Base-by-base conservation (phyloP, 2,113 vertebrate genomes). In the Elachura formosa region DNA sequence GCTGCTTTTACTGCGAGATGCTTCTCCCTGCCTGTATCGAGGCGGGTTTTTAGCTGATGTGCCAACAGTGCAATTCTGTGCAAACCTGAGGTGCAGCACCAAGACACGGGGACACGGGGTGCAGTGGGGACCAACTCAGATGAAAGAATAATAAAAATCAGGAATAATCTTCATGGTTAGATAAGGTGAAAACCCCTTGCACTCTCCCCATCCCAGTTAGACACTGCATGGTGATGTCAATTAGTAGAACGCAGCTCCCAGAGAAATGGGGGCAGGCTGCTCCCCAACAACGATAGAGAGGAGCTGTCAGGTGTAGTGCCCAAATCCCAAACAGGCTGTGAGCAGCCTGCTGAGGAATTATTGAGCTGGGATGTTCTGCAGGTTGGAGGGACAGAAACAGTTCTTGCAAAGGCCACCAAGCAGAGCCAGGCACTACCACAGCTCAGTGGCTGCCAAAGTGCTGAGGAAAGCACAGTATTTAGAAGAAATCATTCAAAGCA, bases 101-200 rank as follows among this genome's bases (percentile, higher is more conserved):
- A 59, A 38, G 22, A 41, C 12, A 15, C 0, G 0, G 28, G 36
- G 22, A 41, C 12, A 15, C 0, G 0, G 28, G 36, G 49, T 69
- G 41, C 52, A 67, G 3, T 1, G 9, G 19, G 75, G 67, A 45
- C 5, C 79, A 46, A n/a, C n/a, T n/a, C n/a, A n/a, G n/a, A n/a
- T n/a, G n/a, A n/a, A n/a, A n/a, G n/a, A n/a, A n/a, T n/a, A n/a
- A n/a, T n/a, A n/a, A n/a, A n/a, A n/a, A n/a, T n/a, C 2, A 2
- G 26, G 41, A 81, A 90, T 48, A 49, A 72, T n/a, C 33, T 28
- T 20, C 3, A 0, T 15, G 14, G 36, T 75, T 43, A 45, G 33
- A 26, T 0, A 11, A 78, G 15, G 2, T 46, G 52, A 59, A 81
- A 94, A 19, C 3, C 14, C 40, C 10, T 69, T 23, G 24, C 33